Evolutionary conservation across 2,888 invertebrate species (phyloP), one percentile per base, ranked within the genome.

Genomic region (Rhyacophila evoluta): DNA sequence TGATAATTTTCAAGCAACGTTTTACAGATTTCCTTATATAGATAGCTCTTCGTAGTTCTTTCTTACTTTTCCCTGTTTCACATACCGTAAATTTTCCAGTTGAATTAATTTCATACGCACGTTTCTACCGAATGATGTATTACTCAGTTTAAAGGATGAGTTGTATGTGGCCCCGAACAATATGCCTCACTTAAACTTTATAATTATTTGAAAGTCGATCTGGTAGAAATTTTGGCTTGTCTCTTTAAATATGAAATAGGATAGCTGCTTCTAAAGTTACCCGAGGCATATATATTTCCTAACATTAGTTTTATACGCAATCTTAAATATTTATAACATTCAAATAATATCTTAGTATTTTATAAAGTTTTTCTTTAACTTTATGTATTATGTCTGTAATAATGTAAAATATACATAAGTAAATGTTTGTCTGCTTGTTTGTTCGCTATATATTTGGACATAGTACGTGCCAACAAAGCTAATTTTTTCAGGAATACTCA

Each of bases 41-140:
- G 19, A 19, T 55, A 55, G 19, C 8, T 12, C 15, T 25, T 55
- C 25, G 10, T 1, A 15, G 8, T 55, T 55, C 55, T 55, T 55
- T 55, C 19, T 2, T 55, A 55, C 41, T 41, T 41, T 41, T 15
- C 5, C 55, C 19, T 19, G 25, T 55, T 8, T 8, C 25, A 4
- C 55, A 10, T 2, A 12, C 25, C 55, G 55, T 55, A 55, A 55
- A 55, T 55, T 55, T 19, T 55, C 25, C 19, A 19, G 15, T 55
- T 55, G 55, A 55, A 55, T 55, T 55, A 55, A 55, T 55, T 55
- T 55, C 25, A 19, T 55, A 55, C 55, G 55, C 55, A 55, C 55
- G 55, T 10, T 55, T 55, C 8, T 55, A 6, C 25, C 1, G 55
- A 19, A 55, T 55, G 55, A 55, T 55, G 25, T 55, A 55, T 55